These are phyloP conservation scores for Trissolcus basalis DNA, from an alignment of 1,140 invertebrate species.

Conservation along the genomic window DNA sequence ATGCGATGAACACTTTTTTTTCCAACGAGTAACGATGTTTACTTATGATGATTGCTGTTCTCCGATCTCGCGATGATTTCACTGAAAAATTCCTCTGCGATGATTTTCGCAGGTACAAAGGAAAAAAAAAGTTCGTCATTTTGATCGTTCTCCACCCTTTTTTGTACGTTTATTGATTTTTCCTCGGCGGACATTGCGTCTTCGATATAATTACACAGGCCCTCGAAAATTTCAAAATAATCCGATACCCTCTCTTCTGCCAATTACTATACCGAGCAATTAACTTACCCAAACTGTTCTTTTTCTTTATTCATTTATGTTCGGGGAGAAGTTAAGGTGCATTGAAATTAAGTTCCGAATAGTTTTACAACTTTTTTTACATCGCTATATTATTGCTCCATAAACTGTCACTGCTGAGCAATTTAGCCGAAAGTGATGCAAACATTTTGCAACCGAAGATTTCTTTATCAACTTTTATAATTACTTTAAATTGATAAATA, in stretches of 20 bases:
- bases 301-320: conserved; percentile 26
- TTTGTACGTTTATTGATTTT: too few species aligned
- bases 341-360: conserved; percentile 49
- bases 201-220: conserved; percentile 9
- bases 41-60: conserved; percentile 54
- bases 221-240: conserved; percentile 9
- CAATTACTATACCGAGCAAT: conserved; percentile 18
- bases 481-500: too few species aligned
- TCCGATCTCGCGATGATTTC: conserved; percentile 28
- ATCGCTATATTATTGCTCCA: neutral
- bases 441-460: too few species aligned
- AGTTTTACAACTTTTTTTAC: conserved; percentile 52
- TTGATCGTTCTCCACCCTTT: too few species aligned
- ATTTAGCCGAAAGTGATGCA: too few species aligned
- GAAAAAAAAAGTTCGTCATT: too few species aligned
- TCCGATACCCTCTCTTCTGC: conserved; percentile 5
- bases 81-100: conserved; percentile 18
- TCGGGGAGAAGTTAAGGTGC: conserved; percentile 23
- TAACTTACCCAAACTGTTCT: conserved; percentile 8
- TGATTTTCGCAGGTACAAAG: conserved; percentile 16
- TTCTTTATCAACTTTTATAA: too few species aligned
- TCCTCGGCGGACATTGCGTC: neutral
- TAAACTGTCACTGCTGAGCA: too few species aligned
- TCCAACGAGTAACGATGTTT: conserved; percentile 50
- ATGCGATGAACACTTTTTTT: conserved; percentile 41